phyloP scores from a whole-genome alignment of 2,888 invertebrate genomes.

The Catonia carolina region DNA sequence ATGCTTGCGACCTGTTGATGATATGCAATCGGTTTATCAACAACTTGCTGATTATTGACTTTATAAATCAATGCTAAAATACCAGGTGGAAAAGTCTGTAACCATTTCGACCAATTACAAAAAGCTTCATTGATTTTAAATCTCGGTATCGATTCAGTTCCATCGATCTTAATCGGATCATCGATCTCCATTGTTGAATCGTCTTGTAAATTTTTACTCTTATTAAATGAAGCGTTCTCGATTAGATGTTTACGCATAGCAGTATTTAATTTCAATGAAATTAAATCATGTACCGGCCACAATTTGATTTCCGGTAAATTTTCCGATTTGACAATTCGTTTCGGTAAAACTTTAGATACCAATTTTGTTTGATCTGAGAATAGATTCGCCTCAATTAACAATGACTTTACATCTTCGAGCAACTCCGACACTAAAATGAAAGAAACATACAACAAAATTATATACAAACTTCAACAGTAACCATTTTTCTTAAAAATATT shows the following conservation, averaged over 20 bases:
- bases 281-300: conserved; percentile 28
- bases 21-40: neutral
- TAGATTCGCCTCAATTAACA: neutral
- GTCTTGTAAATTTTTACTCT: neutral
- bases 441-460: too few species aligned
- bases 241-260: conserved; percentile 5
- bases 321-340: neutral
- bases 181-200: neutral
- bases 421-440: neutral
- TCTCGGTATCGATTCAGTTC: neutral
- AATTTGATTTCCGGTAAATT: conserved; percentile 20
- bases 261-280: conserved; percentile 24
- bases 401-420: neutral
- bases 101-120: neutral
- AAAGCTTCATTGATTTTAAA: neutral
- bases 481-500: too few species aligned
- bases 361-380: neutral
- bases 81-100: conserved; percentile 7
- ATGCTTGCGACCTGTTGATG: neutral
- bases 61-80: neutral
- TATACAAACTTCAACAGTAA: too few species aligned
- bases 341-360: too few species aligned
- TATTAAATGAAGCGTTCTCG: neutral
- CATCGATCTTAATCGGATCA: neutral
- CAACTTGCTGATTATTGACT: too few species aligned